Conservation (phyloP, 2,888 invertebrate species). For the Caenorhabditis imperialis region DNA sequence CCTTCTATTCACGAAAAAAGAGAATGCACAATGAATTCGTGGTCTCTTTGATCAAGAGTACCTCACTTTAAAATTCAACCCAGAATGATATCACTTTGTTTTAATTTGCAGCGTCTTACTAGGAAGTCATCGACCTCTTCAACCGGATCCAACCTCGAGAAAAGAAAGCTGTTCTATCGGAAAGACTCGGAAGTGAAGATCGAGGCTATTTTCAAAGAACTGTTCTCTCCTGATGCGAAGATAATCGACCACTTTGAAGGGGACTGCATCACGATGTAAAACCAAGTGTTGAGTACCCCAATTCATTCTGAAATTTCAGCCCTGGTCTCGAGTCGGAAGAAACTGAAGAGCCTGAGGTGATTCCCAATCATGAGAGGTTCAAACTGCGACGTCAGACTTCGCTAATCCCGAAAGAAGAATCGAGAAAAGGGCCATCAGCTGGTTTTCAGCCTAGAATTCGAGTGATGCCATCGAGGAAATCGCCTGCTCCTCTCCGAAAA, state of each 20-base stretch:
- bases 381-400: slow-evolving; percentile 43
- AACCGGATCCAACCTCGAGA: slow-evolving; percentile 15
- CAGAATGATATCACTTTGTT: background rate
- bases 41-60: no score
- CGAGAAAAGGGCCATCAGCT: background rate
- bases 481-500: slow-evolving; percentile 40
- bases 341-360: background rate
- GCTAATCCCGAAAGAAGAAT: slow-evolving; percentile 15
- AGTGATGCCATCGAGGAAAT: slow-evolving; percentile 16
- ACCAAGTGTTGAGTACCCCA: background rate
- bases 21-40: no score
- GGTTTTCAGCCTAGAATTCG: slow-evolving; percentile 21
- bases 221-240: slow-evolving; percentile 51
- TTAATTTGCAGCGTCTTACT: slow-evolving; percentile 35
- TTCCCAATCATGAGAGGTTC: slow-evolving; percentile 36
- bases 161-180: slow-evolving; percentile 20
- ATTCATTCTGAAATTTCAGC: slow-evolving; percentile 6
- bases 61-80: no score
- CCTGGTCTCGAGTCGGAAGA: slow-evolving; percentile 24
- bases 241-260: slow-evolving; percentile 51
- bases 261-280: slow-evolving; percentile 16
- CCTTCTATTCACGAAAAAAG: no score
- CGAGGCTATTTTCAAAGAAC: slow-evolving; percentile 51
- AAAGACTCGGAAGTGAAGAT: slow-evolving; percentile 52
- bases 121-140: slow-evolving; percentile 36